Evolutionary conservation across 2,113 vertebrate species (phyloP).

Genomic region (Pedionomus torquatus): DNA sequence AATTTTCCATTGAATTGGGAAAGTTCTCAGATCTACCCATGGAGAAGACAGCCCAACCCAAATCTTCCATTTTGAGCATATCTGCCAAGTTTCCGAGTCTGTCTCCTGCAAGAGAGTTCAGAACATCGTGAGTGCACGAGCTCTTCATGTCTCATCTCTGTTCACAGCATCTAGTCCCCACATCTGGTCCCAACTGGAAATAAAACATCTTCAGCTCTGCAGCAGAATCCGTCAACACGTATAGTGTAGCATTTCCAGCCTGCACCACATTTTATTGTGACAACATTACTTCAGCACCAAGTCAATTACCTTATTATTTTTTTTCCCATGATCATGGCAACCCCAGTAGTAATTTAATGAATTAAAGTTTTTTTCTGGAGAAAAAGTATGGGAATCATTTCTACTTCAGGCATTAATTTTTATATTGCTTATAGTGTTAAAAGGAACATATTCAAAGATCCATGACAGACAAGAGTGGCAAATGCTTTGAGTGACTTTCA

Average conservation of each 20-base stretch:
- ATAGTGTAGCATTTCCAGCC: not conserved
- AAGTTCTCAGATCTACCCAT: accelerated
- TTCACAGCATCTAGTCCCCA: not conserved
- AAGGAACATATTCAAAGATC: not conserved
- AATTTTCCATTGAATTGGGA: accelerated
- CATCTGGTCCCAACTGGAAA: not conserved
- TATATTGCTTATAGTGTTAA: not conserved
- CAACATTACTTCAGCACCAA: accelerated
- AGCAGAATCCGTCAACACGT: accelerated
- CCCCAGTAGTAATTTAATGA: not conserved
- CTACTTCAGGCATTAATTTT: not conserved
- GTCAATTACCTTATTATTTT: not conserved
- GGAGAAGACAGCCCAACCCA: not conserved
- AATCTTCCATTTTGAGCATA: not conserved
- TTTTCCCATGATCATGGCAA: not conserved
- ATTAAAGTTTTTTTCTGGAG: not conserved
- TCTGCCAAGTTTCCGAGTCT: not conserved
- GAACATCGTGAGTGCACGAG: accelerated
- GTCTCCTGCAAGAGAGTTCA: accelerated
- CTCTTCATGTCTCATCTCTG: accelerated
- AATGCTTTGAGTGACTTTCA: not conserved
- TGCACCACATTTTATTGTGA: not conserved
- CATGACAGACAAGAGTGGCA: not conserved
- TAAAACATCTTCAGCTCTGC: not conserved
- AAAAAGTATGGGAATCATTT: not conserved